These are phyloP conservation scores for Lepisosteus osseus DNA, from an alignment of 2,113 vertebrate genomes.

Conservation along the genomic window DNA sequence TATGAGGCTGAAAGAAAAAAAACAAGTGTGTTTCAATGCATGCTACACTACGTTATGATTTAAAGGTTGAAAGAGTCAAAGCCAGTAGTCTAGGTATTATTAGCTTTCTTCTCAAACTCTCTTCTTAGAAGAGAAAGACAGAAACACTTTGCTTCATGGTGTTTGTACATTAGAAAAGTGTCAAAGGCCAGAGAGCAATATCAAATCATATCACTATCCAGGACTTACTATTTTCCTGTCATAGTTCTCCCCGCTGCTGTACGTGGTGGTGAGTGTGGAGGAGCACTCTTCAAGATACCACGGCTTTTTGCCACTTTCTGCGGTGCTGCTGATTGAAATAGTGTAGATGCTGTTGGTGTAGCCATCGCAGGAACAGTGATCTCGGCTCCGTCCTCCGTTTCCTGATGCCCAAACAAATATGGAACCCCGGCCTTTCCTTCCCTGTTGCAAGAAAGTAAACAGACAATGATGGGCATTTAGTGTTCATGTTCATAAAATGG, in stretches of 20 bases:
- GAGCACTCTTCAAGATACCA: conserved; percentile 81
- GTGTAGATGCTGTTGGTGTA: conserved; percentile 82
- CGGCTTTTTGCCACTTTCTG: conserved; percentile 75
- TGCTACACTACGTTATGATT: too few relatives aligned
- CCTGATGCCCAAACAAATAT: conserved; percentile 81
- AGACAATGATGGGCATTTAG: too few relatives aligned
- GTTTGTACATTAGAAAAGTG: too few relatives aligned
- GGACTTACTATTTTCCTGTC: conserved; percentile 77
- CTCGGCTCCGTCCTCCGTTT: conserved; percentile 76
- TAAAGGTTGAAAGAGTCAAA: too few relatives aligned
- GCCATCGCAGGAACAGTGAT: conserved; percentile 78
- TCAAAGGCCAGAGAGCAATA: background rate
- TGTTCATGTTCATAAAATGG: too few relatives aligned
- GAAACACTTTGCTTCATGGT: too few relatives aligned
- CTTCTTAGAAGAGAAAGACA: too few relatives aligned
- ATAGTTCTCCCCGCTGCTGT: conserved; percentile 78
- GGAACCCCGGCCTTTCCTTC: conserved; percentile 73
- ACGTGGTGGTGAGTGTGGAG: conserved; percentile 74
- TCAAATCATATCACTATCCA: background rate
- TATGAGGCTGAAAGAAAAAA: too few relatives aligned
- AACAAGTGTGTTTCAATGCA: too few relatives aligned
- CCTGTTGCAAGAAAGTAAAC: conserved; percentile 55
- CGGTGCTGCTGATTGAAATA: conserved; percentile 79
- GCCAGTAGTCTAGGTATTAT: too few relatives aligned
- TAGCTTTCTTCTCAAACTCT: too few relatives aligned